Conservation (phyloP, 2,888 invertebrate species). For the Caenorhabditis sp. region DNA sequence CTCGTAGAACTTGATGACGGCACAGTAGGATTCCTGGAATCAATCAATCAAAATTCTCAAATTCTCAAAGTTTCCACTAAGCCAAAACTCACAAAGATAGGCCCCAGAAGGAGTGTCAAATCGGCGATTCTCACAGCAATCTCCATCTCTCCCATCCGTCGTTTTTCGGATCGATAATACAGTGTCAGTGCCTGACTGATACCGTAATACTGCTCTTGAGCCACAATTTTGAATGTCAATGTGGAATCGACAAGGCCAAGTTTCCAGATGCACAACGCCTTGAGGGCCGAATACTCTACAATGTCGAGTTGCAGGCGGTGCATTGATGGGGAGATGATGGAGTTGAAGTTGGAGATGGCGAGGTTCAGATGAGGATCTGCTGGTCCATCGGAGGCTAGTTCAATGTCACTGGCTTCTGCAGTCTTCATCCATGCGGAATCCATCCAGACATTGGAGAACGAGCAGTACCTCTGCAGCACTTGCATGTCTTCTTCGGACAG, state of each 20-base stretch:
- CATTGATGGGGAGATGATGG: constrained; percentile 21
- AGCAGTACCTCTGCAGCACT: constrained; percentile 21
- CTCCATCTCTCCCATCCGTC: constrained; percentile 13
- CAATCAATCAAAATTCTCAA: background rate
- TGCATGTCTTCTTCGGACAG: constrained; percentile 16
- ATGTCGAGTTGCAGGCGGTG: constrained; percentile 48
- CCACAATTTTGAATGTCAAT: constrained; percentile 48
- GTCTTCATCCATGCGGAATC: constrained; percentile 32
- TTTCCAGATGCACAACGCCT: constrained; percentile 67
- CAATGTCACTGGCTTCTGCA: background rate
- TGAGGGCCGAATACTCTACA: constrained; percentile 66
- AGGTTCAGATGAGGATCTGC: constrained; percentile 13
- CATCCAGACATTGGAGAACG: constrained; percentile 41
- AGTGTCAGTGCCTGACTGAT: constrained; percentile 38
- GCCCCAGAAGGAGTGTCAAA: constrained; percentile 51
- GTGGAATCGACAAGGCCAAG: constrained; percentile 60
- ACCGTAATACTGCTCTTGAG: constrained; percentile 52
- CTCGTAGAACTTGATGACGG: background rate
- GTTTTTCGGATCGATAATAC: constrained; percentile 40
- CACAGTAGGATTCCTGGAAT: constrained; percentile 21
- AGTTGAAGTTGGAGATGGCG: constrained; percentile 12
- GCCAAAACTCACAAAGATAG: constrained; percentile 48
- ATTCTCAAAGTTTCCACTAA: too few species aligned
- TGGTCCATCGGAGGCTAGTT: background rate
- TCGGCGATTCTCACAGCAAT: constrained; percentile 54